phyloP scores from a whole-genome alignment of 1,140 invertebrate species.

The Elymnias hypermnestra region DNA sequence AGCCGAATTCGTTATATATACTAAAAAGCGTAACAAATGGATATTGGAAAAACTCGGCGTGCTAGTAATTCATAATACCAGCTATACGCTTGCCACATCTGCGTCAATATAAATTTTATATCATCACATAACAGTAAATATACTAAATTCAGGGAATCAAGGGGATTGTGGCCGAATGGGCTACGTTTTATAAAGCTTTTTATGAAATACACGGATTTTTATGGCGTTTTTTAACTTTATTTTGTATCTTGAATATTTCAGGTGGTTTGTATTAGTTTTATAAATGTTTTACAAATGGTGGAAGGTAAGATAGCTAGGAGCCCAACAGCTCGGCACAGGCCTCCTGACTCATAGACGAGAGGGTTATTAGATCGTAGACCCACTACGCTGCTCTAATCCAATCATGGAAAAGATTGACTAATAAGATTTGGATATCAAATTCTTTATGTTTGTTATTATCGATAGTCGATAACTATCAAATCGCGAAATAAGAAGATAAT shows the following conservation, averaged over 20 bases:
- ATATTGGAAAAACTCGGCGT: slow-evolving; percentile 7
- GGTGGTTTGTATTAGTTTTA: not conserved
- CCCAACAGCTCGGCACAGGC: too few species aligned
- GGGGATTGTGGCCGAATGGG: slow-evolving; percentile 3
- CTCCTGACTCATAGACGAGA: too few species aligned
- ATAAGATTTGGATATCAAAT: too few species aligned
- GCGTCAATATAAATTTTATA: slow-evolving; percentile 7
- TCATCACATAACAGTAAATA: slow-evolving; percentile 1
- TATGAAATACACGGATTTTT: slow-evolving; percentile 19
- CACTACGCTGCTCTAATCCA: too few species aligned
- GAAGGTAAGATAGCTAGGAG: not conserved
- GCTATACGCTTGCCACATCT: slow-evolving; percentile 3
- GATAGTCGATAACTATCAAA: too few species aligned
- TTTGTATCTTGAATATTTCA: slow-evolving; percentile 7
- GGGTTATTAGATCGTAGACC: too few species aligned
- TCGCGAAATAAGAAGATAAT: too few species aligned
- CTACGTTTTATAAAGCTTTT: slow-evolving; percentile 13
- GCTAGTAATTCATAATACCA: slow-evolving; percentile 5
- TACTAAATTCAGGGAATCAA: not conserved
- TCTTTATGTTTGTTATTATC: too few species aligned
- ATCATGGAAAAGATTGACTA: too few species aligned
- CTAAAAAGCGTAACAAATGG: slow-evolving; percentile 8
- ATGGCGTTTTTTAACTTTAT: slow-evolving; percentile 12
- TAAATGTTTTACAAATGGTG: not conserved
- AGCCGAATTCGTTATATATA: not conserved